Evolutionary conservation across 2,888 invertebrate genomes (phyloP).

Genomic region (Odontomyia ornata): DNA sequence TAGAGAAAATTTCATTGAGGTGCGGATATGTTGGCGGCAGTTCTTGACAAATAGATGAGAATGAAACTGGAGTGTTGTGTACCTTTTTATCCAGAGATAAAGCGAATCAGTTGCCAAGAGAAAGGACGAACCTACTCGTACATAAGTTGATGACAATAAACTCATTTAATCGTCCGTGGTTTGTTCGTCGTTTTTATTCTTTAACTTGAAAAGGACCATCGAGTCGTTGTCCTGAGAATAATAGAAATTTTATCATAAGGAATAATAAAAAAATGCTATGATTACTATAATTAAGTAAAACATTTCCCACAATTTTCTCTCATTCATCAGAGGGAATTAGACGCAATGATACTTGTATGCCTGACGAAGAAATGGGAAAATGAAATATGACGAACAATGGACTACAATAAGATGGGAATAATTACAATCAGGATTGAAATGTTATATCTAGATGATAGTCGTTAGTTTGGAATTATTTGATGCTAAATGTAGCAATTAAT

Average conservation of each 20-base stretch:
- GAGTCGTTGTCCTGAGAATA: conserved; percentile 19
- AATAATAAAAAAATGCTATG: conserved; percentile 29
- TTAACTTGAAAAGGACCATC: conserved; percentile 20
- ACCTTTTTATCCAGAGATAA: neutral
- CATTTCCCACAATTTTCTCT: conserved; percentile 41
- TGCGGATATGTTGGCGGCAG: conserved; percentile 34
- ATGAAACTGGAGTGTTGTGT: neutral
- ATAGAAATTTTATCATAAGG: conserved; percentile 29
- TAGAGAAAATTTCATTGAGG: conserved; percentile 43
- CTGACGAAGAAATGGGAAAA: conserved; percentile 20
- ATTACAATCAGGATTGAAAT: conserved; percentile 15
- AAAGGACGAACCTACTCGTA: neutral
- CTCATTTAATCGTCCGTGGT: conserved; percentile 41
- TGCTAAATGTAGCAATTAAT: conserved; percentile 19
- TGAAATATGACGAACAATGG: conserved; percentile 24
- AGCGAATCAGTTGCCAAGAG: neutral
- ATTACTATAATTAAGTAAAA: conserved; percentile 35
- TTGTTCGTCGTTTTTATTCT: conserved; percentile 14
- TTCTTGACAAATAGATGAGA: conserved; percentile 35
- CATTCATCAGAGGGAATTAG: conserved; percentile 22
- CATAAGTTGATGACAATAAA: conserved; percentile 42
- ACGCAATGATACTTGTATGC: conserved; percentile 13
- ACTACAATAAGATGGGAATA: conserved; percentile 33
- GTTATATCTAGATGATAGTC: neutral
- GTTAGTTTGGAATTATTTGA: conserved; percentile 17